Base-by-base conservation (phyloP, 2,113 vertebrate genomes). In the Muntiacus reevesi region DNA sequence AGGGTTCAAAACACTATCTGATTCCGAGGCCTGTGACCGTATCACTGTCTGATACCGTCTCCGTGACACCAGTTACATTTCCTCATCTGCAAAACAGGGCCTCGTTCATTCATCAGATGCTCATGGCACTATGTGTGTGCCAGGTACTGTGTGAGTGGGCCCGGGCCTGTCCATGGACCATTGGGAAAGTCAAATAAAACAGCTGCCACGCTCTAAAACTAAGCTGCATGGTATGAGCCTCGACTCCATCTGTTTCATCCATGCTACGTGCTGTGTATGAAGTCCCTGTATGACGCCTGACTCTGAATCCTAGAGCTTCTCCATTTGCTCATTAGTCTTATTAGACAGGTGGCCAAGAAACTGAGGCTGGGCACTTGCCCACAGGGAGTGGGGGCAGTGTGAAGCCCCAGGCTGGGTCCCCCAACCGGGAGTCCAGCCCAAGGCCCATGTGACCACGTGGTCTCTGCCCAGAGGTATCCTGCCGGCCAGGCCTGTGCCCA, bases 351-450 rank as follows among this genome's bases (percentile, higher is more conserved):
- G 27, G 47, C 45, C 3, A 50, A 12, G 54, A 91, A 52, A 52
- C 21, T 0, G 27, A 40, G 30, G 74, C 40, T 43, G 23, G 60
- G 45, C 1, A 17, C n/a, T n/a, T 57, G 60, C 57, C 43, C 47
- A 36, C 0, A 43, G 23, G 13, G 47, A 7, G 17, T 6, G 79
- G 27, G 8, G 21, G 30, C 1, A 1, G 15, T 43, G 33, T 59
- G 3, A 71, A 21, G 7, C 33, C 33, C 4, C 5, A 74, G 28
- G 10, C 28, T 27, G 54, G 92, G 52, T 8, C 33, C 83, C 76
- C n/a, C n/a, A 40, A 16, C 8, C 2, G 0, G 4, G 23, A 16
- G 30, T 79, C 25, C 4, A 40, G 67, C 36, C 50, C 5, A 14
- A 74, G 85, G 54, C 19, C 14, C 47, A 59, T 78, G 12, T 6